Evolutionary conservation across 2,797 vertebrate genomes (phyloP).

Genomic region (Oceanodroma leucorhoa): DNA sequence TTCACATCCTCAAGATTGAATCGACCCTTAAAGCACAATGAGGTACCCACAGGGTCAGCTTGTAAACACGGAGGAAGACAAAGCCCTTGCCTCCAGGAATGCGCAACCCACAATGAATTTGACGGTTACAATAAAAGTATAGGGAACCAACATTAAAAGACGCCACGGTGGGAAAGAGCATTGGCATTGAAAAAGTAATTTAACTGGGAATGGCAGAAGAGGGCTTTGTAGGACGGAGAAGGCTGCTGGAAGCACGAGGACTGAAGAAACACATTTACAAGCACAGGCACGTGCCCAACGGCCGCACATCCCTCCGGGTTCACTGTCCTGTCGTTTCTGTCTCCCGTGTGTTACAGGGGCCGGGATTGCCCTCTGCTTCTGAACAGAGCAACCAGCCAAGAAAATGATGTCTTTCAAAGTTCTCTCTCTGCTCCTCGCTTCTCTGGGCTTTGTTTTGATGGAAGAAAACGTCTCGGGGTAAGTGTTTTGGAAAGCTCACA

Average conservation of each 20-base stretch:
- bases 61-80: background rate
- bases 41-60: conserved; percentile 9
- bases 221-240: background rate
- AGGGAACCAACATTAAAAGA: background rate
- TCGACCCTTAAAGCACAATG: background rate
- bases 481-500: background rate
- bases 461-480: conserved; percentile 29
- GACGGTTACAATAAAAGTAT: background rate
- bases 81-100: background rate
- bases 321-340: background rate
- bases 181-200: background rate
- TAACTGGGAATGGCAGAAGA: background rate
- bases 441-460: conserved; percentile 57
- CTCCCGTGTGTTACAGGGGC: background rate
- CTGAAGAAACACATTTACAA: background rate
- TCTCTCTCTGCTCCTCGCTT: conserved; percentile 40
- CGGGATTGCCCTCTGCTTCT: background rate
- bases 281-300: background rate
- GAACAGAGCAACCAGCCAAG: background rate
- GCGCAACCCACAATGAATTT: background rate
- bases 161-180: background rate
- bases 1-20: background rate
- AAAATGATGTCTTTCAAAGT: conserved; percentile 37
- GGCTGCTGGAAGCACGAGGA: background rate
- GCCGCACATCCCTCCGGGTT: background rate